These are phyloP conservation scores for Xiphophorus birchmanni DNA, from an alignment of 2,797 vertebrate species.

Conservation along the genomic window DNA sequence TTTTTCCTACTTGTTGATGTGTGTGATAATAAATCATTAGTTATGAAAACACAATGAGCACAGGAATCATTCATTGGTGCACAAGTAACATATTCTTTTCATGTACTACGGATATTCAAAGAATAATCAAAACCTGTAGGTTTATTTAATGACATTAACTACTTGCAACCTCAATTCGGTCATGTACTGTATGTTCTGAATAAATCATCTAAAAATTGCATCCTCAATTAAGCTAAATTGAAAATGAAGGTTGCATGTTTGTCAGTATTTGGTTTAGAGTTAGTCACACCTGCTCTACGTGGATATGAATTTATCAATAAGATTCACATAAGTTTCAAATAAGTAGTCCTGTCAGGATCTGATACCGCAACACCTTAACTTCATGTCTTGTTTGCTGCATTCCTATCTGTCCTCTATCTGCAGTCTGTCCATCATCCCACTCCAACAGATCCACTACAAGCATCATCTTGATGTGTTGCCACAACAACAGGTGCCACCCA, in stretches of 20 bases:
- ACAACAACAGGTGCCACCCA: slow-evolving; percentile 39
- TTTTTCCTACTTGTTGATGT: background rate
- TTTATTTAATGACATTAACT: background rate
- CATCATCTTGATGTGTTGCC: slow-evolving; percentile 49
- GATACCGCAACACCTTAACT: background rate
- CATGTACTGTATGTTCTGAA: background rate
- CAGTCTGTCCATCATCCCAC: slow-evolving; percentile 15
- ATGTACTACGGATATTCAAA: background rate
- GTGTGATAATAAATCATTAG: background rate
- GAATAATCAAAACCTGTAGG: background rate
- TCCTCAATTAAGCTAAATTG: background rate
- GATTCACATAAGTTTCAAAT: background rate
- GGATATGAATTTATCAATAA: background rate
- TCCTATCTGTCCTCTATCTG: slow-evolving; percentile 9
- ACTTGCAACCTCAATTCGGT: background rate
- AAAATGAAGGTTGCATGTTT: background rate
- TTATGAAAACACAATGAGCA: background rate
- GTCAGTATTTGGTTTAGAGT: background rate
- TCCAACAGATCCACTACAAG: slow-evolving; percentile 28
- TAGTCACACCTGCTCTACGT: background rate
- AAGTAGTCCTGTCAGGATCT: background rate
- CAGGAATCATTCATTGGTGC: slow-evolving; percentile 1
- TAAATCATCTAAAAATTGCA: slow-evolving; percentile 9
- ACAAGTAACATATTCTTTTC: background rate
- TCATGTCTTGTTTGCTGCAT: slow-evolving; percentile 3